Conservation (phyloP, 2,113 vertebrate species). For the Gadus macrocephalus region DNA sequence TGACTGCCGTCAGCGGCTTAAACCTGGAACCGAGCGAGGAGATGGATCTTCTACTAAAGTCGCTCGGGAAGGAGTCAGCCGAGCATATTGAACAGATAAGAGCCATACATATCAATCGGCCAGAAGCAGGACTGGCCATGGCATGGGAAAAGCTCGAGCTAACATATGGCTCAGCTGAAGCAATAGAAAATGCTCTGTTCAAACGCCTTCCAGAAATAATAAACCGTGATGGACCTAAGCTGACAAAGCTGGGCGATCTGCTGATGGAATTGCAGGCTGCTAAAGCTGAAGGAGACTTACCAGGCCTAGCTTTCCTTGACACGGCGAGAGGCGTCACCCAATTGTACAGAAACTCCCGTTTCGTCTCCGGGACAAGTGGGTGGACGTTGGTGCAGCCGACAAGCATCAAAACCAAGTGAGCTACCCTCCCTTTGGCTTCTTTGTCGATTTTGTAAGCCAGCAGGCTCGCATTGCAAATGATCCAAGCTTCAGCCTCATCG, state of each 20-base stretch:
- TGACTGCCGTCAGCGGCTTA: not conserved
- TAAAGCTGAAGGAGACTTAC: no score
- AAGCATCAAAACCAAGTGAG: no score
- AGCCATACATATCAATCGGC: slow-evolving; percentile 31
- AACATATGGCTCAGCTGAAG: slow-evolving; percentile 24
- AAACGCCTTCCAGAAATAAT: no score
- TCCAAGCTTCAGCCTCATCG: no score
- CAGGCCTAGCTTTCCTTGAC: no score
- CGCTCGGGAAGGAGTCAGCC: slow-evolving; percentile 18
- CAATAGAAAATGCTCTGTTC: not conserved
- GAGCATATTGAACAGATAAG: slow-evolving; percentile 29
- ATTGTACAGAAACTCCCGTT: not conserved
- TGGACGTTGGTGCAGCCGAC: slow-evolving; percentile 17
- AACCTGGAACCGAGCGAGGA: slow-evolving; percentile 24
- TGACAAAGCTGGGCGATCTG: slow-evolving; percentile 10
- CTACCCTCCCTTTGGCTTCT: no score
- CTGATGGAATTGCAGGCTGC: no score
- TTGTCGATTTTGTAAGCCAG: no score
- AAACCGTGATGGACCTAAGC: not conserved
- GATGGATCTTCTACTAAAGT: slow-evolving; percentile 10
- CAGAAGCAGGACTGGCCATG: slow-evolving; percentile 1
- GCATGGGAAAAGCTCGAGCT: no score
- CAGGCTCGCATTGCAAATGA: no score
- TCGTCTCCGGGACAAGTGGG: slow-evolving; percentile 28
- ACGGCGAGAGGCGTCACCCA: no score